These are phyloP conservation scores for Ochropacha duplaris DNA, from an alignment of 2,888 invertebrate species.

Conservation along the genomic window DNA sequence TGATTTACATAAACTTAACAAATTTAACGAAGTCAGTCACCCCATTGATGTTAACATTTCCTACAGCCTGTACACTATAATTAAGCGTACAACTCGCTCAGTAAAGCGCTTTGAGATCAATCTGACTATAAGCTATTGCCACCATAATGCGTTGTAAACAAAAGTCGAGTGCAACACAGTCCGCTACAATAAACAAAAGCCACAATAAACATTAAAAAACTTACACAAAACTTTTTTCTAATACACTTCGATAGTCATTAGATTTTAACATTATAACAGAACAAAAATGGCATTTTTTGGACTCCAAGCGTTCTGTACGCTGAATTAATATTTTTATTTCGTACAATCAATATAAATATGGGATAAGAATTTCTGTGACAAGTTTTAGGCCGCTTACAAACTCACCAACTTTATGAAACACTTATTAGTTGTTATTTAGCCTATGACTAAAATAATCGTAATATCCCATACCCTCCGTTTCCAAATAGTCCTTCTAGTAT, in stretches of 20 bases:
- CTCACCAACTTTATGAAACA: neutral
- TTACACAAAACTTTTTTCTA: constrained; percentile 30
- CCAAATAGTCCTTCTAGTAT: constrained; percentile 11
- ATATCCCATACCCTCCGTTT: too few species aligned
- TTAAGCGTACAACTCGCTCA: constrained; percentile 22
- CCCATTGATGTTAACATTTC: constrained; percentile 4
- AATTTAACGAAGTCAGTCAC: neutral
- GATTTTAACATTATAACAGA: constrained; percentile 24
- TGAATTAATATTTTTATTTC: neutral
- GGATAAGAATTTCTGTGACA: neutral
- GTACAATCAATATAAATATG: neutral
- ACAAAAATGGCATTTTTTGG: constrained; percentile 46
- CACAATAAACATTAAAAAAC: neutral
- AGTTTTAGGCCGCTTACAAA: neutral
- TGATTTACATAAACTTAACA: constrained; percentile 5
- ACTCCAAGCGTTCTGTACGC: constrained; percentile 43
- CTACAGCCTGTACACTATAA: constrained; percentile 7
- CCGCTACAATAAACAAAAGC: constrained; percentile 12
- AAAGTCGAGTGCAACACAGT: constrained; percentile 4
- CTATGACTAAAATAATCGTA: neutral
- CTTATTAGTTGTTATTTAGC: neutral
- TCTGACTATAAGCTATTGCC: constrained; percentile 60
- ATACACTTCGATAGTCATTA: constrained; percentile 35
- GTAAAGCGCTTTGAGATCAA: constrained; percentile 49
- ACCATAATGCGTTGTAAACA: constrained; percentile 29